These are phyloP conservation scores for Mus pahari DNA, from an alignment of 2,113 vertebrate species.

Conservation along the genomic window DNA sequence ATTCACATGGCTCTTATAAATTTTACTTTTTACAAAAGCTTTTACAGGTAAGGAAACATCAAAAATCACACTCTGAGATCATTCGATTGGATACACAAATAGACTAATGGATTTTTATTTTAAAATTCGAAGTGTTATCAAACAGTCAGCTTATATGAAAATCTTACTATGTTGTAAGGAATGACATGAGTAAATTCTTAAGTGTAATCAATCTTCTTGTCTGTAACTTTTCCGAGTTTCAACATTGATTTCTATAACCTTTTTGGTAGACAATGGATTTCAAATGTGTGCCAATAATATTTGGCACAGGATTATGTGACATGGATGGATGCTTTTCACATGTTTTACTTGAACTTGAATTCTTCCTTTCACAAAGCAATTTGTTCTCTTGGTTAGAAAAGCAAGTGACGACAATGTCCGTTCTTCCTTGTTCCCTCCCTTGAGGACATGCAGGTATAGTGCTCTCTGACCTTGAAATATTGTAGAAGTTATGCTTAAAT, in stretches of 20 bases:
- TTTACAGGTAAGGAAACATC: not conserved
- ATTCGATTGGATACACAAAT: not conserved
- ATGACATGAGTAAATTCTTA: slow-evolving; percentile 28
- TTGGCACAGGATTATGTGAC: slow-evolving; percentile 47
- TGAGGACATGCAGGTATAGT: not conserved
- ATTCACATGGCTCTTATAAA: not conserved
- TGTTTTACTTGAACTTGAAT: slow-evolving; percentile 15
- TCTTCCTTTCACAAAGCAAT: not conserved
- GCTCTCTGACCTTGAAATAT: slow-evolving; percentile 1
- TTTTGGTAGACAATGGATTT: slow-evolving; percentile 62
- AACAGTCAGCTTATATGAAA: not conserved
- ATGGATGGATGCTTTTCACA: not conserved
- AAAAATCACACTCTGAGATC: not conserved
- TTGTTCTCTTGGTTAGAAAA: slow-evolving; percentile 4
- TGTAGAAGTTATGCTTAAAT: slow-evolving; percentile 24
- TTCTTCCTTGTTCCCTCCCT: not conserved
- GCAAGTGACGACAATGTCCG: not conserved
- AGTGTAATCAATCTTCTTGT: slow-evolving; percentile 50
- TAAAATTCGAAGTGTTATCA: not conserved
- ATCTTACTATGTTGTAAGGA: not conserved
- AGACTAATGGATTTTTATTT: not conserved
- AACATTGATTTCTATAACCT: slow-evolving; percentile 53
- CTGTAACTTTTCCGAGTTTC: slow-evolving; percentile 33
- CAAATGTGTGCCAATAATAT: slow-evolving; percentile 52
- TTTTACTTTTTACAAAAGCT: not conserved